Evolutionary conservation across 2,797 vertebrate species (phyloP).

Genomic region (Sarcoramphus papa): DNA sequence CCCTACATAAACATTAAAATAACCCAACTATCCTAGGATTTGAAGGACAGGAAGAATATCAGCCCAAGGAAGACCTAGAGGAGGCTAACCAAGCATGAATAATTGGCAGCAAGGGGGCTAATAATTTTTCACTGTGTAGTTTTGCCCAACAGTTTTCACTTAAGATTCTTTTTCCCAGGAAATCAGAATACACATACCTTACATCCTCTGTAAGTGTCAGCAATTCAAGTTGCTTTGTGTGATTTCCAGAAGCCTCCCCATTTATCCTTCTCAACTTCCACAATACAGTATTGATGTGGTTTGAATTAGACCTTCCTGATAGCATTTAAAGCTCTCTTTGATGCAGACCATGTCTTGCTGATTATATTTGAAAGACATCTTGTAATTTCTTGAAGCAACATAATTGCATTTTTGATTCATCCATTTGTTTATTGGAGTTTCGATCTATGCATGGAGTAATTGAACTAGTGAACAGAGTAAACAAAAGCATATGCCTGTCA

Average conservation of each 20-base stretch:
- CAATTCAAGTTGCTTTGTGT: background rate
- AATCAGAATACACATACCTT: background rate
- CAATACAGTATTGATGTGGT: background rate
- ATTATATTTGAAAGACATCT: background rate
- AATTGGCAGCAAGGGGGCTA: background rate
- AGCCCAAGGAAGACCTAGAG: background rate
- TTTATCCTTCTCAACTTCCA: background rate
- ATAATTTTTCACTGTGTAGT: background rate
- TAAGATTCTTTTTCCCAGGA: background rate
- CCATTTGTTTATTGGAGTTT: background rate
- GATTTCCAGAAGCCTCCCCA: background rate
- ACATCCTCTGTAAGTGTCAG: background rate
- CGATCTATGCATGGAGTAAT: background rate
- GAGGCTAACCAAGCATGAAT: background rate
- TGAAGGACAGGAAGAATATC: background rate
- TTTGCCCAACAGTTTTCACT: background rate
- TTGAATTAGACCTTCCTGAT: background rate
- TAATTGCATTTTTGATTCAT: background rate
- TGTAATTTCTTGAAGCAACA: background rate
- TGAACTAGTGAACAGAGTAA: background rate
- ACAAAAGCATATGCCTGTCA: background rate
- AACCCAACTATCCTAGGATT: background rate
- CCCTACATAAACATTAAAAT: background rate
- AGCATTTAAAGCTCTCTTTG: background rate
- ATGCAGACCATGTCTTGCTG: background rate